Percentiles rank a stretch among this genome's conserved stretches.
These are phyloP conservation scores for Parapristionchus giblindavisi DNA, from an alignment of 2,888 invertebrate genomes.

Conservation along the genomic window DNA sequence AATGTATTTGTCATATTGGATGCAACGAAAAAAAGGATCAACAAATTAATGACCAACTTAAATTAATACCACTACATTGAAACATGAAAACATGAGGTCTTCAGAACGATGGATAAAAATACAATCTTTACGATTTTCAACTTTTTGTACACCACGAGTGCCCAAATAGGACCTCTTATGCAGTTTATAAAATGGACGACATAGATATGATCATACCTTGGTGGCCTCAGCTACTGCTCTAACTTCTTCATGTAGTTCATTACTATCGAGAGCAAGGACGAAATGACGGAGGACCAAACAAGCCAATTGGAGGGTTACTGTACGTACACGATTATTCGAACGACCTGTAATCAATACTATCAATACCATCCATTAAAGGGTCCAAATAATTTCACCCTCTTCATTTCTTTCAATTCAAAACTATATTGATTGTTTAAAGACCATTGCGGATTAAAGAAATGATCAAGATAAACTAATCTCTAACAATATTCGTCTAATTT, in stretches of 20 bases:
- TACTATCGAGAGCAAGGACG: slow-evolving; percentile 72
- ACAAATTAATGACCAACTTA: not conserved
- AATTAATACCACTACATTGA: no score
- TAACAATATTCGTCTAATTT: no score
- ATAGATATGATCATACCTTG: slow-evolving; percentile 31
- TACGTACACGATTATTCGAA: slow-evolving; percentile 82
- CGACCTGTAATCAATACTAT: slow-evolving; percentile 67
- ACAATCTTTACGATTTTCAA: not conserved
- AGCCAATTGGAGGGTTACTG: slow-evolving; percentile 89
- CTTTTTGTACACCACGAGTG: not conserved
- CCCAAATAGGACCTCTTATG: not conserved
- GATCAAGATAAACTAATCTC: no score
- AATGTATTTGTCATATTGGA: not conserved
- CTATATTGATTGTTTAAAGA: no score
- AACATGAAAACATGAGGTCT: not conserved
- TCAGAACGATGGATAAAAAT: not conserved
- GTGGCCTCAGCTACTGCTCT: slow-evolving; percentile 24
- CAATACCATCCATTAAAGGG: no score
- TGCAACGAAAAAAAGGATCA: not conserved
- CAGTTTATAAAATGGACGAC: not conserved
- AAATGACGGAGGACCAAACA: slow-evolving; percentile 82
- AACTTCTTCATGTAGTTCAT: slow-evolving; percentile 45
- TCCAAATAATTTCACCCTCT: no score
- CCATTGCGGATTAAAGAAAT: no score
- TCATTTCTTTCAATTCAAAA: no score